Evolutionary conservation across 2,797 vertebrate genomes (phyloP), one percentile per base, ranked within the genome.

Genomic region (Manis pentadactyla): DNA sequence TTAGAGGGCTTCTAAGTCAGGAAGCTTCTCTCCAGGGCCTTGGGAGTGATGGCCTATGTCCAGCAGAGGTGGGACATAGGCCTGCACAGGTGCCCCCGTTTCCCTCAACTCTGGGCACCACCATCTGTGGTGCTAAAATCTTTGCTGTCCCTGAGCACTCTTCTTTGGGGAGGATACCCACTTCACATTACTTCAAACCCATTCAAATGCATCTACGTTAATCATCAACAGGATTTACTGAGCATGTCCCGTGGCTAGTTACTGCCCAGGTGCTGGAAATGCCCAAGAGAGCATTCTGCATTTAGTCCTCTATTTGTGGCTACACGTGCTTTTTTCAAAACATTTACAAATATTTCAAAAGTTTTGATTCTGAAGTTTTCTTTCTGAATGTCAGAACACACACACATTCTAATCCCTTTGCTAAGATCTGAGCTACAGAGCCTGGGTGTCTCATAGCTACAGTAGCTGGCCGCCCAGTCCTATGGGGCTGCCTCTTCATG

Each of bases 211-310:
- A 27, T 9, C 10, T 5, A 1, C 2, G 19, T 9, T 10, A 13
- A 21, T 7, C 19, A 5, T 6, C 69, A 19, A 37, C 27, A 27
- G 55, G n/a, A 3, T 2, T 25, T 31, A 46, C 18, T 4, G 19
- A n/a, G 18, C 0, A 0, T 19, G 53, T 51, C 74, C 74, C n/a
- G 2, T 0, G 42, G 27, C 42, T 1, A 18, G 39, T 10, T n/a
- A 18, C 25, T 0, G 5, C 27, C 53, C 17, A 4, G 63, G n/a
- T 19, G 2, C 25, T 7, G 8, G 34, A 55, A 51, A 31, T 0
- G 0, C 4, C 34, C 37, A 25, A 37, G 39, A 7, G 11, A 15
- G 49, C 42, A 6, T 49, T 37, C 15, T 8, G 12, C 15, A 42
- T 42, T 17, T 12, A 39, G 34, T 31, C 0, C 13, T 13, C n/a